Percentiles rank a stretch among this genome's conserved stretches.
These are phyloP conservation scores for Linnaemya tessellans DNA, from an alignment of 2,888 invertebrate genomes.

Conservation along the genomic window DNA sequence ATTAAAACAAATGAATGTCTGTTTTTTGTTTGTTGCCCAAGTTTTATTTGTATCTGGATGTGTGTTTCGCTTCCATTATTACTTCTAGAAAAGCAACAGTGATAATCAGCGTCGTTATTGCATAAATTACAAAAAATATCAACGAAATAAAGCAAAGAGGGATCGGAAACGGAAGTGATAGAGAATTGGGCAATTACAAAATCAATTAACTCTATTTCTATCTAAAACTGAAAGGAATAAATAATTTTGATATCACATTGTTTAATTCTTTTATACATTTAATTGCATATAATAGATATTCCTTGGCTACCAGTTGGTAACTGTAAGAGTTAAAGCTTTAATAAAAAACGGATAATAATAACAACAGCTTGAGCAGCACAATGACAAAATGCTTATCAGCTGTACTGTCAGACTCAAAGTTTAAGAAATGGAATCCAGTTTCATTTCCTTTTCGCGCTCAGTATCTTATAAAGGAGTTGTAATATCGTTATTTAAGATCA, in stretches of 20 bases:
- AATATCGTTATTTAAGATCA: too few species aligned
- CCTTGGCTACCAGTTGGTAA: too few species aligned
- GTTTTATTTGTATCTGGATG: conserved; percentile 2
- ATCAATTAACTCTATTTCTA: conserved; percentile 54
- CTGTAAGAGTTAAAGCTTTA: too few species aligned
- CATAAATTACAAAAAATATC: conserved; percentile 37
- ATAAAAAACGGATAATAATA: too few species aligned
- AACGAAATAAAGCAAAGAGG: background rate
- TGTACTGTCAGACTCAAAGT: too few species aligned
- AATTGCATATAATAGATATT: conserved; percentile 24
- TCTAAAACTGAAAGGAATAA: conserved; percentile 1
- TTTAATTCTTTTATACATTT: conserved; percentile 44
- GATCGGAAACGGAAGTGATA: conserved; percentile 28
- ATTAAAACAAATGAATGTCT: conserved; percentile 55
- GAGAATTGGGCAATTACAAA: conserved; percentile 46
- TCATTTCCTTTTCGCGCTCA: too few species aligned
- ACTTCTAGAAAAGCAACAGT: conserved; percentile 14
- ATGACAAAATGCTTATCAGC: too few species aligned
- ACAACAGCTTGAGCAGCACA: too few species aligned
- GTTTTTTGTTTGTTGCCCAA: conserved; percentile 24
- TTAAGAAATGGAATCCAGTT: too few species aligned
- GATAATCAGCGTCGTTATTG: conserved; percentile 43
- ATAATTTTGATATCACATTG: conserved; percentile 45
- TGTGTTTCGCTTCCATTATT: conserved; percentile 14
- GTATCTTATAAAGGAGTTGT: too few species aligned